A percentile compares a stretch with the other conserved stretches of the same genome.
These are phyloP conservation scores for Pelodytes ibericus DNA, from an alignment of 2,797 vertebrate species.

Conservation along the genomic window DNA sequence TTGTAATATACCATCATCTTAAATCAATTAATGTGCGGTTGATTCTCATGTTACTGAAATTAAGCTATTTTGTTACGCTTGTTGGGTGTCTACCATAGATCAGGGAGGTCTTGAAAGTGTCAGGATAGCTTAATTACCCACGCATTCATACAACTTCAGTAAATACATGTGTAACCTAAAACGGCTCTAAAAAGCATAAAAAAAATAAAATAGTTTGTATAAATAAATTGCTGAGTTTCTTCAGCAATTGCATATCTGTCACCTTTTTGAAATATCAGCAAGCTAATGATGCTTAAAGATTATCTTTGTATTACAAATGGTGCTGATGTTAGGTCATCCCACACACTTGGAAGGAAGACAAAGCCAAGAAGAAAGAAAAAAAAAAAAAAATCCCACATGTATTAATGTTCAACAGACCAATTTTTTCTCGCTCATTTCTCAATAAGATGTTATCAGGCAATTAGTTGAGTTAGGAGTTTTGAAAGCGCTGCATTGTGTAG, in stretches of 20 bases:
- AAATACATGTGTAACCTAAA: slow-evolving; percentile 9
- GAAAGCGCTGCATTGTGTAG: slow-evolving; percentile 58
- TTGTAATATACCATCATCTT: background rate
- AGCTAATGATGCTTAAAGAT: slow-evolving; percentile 29
- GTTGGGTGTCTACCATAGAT: slow-evolving; percentile 14
- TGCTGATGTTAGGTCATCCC: slow-evolving; percentile 34
- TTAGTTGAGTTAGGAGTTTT: slow-evolving; percentile 61
- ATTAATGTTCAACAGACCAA: slow-evolving; percentile 54
- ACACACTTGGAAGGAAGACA: slow-evolving; percentile 30
- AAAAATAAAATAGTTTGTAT: too few species aligned
- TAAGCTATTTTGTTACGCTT: background rate
- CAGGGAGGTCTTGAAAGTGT: slow-evolving; percentile 21
- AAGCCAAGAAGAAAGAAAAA: background rate
- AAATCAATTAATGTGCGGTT: background rate
- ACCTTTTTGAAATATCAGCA: slow-evolving; percentile 16
- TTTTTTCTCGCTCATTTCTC: slow-evolving; percentile 59
- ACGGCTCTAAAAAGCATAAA: background rate
- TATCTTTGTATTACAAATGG: slow-evolving; percentile 27
- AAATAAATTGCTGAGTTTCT: too few species aligned
- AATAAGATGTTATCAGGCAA: slow-evolving; percentile 62
- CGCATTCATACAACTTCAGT: background rate
- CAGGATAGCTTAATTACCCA: background rate
- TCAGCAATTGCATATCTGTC: background rate
- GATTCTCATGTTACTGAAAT: background rate
- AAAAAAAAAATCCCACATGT: slow-evolving; percentile 35